A percentile compares a stretch with the other conserved stretches of the same genome.
Evolutionary conservation across 2,888 invertebrate genomes (phyloP).

Genomic region (Melinopterus prodromus): DNA sequence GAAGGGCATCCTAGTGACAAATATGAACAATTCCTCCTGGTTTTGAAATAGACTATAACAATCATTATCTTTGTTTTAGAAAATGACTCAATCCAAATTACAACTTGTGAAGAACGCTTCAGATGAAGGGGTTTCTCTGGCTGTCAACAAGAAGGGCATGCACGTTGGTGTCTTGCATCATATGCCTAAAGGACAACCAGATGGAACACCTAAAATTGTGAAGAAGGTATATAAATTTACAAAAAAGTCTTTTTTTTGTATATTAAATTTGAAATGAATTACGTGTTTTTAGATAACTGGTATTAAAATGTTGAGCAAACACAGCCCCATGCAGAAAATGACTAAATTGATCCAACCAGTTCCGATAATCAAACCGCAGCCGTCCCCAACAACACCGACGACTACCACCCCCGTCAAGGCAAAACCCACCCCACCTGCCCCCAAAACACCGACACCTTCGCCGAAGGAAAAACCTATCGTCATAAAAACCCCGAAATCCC

Average conservation of each 20-base stretch:
- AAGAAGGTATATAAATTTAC: constrained; percentile 24
- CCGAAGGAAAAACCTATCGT: constrained; percentile 51
- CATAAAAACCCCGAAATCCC: constrained; percentile 52
- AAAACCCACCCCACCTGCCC: constrained; percentile 38
- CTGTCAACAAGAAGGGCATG: constrained; percentile 55
- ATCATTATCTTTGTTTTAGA: constrained; percentile 35
- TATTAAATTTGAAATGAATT: background rate
- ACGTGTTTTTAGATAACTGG: constrained; percentile 37
- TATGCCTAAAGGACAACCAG: constrained; percentile 48
- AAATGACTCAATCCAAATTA: constrained; percentile 55
- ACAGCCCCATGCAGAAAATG: constrained; percentile 54
- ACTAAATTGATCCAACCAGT: constrained; percentile 55
- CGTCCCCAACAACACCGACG: constrained; percentile 46
- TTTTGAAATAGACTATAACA: too few species aligned
- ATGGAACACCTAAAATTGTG: constrained; percentile 28
- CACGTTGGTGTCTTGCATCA: constrained; percentile 56
- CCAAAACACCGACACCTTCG: constrained; percentile 31
- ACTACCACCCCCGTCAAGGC: constrained; percentile 43
- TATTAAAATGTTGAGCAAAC: constrained; percentile 45
- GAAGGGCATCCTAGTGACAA: too few species aligned
- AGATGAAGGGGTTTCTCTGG: constrained; percentile 55
- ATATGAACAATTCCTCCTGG: too few species aligned
- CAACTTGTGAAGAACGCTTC: constrained; percentile 55
- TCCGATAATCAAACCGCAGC: constrained; percentile 46
- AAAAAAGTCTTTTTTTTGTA: background rate